Evolutionary conservation across 2,113 vertebrate species (phyloP), one percentile per base, ranked within the genome.

Genomic region (Entelurus aequoreus): DNA sequence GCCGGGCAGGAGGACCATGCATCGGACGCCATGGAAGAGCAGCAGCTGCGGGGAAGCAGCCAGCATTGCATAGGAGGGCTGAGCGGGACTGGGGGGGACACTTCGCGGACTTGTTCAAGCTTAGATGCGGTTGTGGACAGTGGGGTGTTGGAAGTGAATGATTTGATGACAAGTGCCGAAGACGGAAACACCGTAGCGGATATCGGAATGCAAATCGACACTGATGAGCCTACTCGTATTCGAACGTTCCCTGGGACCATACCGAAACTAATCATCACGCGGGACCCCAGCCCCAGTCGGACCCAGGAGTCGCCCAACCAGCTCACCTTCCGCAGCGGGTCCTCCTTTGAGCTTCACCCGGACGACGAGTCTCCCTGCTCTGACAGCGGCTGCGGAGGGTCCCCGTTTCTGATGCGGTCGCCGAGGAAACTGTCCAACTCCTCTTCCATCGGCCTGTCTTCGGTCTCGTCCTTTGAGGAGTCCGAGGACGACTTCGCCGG

Each of bases 381-480:
- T 64, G 92, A 93, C 72, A 93, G 92, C 63, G 90, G 91, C 44
- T 91, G 89, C 46, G 89, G 90, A 4, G 88, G 88, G 6, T 91
- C 90, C 36, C 90, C 87, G 0, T 76, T 83, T 0, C 84, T 89
- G 8, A 88, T 81, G 48, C 79, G 87, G 0, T 83, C 83, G 1
- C 81, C 74, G 2, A 84, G 90, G 62, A 90, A 91, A 69, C 84
- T 92, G 35, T 92, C 91, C 68, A 91, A 88, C 74, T 92, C 89
- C 0, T 92, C 92, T 1, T 92, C 90, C 13, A 73, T 87, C 0
- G 89, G 92, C 55, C 86, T 93, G 49, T 94, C 93, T 10, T 94
- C 93, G 4, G 91, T 92, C 44, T 94, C 93, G 4, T 95, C 93
- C 40, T 95, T 94, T 57, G 93, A 95, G 66, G 93, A 94, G 68